Conservation (phyloP, 2,113 vertebrate species). For the Athene cunicularia region DNA sequence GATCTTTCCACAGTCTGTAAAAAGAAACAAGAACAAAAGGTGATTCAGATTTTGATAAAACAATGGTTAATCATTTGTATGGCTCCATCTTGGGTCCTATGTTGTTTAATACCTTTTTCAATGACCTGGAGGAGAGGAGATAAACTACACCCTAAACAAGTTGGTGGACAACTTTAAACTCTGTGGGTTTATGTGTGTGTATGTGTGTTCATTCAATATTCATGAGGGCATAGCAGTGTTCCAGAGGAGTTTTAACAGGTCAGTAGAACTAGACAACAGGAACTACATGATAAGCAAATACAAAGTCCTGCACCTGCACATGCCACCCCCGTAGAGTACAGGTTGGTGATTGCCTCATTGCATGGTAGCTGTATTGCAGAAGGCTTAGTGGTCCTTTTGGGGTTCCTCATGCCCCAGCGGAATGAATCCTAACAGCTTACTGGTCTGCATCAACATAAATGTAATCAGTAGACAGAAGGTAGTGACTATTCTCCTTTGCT, state of each 20-base stretch:
- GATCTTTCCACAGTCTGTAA: not conserved
- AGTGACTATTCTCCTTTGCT: not conserved
- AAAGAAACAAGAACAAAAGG: not conserved
- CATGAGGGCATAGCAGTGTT: not conserved
- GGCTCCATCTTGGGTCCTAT: not conserved
- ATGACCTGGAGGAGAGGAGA: not conserved
- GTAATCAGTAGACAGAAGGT: not conserved
- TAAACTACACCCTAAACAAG: not conserved
- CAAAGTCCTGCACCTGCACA: not conserved
- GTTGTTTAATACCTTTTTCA: not conserved
- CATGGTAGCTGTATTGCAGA: not conserved
- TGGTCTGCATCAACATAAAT: not conserved
- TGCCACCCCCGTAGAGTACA: not conserved
- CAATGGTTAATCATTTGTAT: not conserved
- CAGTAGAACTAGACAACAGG: not conserved
- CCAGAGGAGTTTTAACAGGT: not conserved
- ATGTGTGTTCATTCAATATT: not conserved
- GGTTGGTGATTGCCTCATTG: not conserved
- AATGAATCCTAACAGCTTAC: not conserved
- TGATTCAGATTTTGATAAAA: not conserved
- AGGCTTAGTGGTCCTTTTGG: not conserved
- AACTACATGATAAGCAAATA: not conserved
- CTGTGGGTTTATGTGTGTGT: not conserved
- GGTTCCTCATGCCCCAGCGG: not conserved
- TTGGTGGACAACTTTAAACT: not conserved